phyloP scores from a whole-genome alignment of 2,888 invertebrate species.

The Zhengitettix transpicula region DNA sequence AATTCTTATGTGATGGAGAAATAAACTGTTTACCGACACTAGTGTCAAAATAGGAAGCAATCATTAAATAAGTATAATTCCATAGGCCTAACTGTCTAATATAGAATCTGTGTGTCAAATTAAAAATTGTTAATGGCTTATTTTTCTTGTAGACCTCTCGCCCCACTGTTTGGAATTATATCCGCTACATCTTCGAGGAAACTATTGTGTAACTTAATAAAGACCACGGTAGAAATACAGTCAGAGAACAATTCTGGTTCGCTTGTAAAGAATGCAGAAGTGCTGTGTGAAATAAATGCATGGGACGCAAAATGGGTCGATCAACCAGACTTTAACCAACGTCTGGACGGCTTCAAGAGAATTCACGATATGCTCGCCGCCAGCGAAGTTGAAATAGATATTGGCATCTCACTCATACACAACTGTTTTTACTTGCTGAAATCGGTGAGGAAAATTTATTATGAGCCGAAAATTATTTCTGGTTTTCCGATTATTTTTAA shows the following conservation, averaged over 20 bases:
- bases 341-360: slow-evolving; percentile 60
- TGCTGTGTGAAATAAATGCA: slow-evolving; percentile 57
- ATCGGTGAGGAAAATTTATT: slow-evolving; percentile 22
- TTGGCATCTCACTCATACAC: slow-evolving; percentile 57
- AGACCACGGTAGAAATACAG: slow-evolving; percentile 31
- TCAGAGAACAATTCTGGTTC: background rate
- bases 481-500: too few relatives aligned
- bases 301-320: slow-evolving; percentile 81
- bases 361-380: slow-evolving; percentile 35
- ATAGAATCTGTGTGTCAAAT: too few relatives aligned
- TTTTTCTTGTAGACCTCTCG: slow-evolving; percentile 25
- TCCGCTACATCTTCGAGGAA: slow-evolving; percentile 47
- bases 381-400: slow-evolving; percentile 37
- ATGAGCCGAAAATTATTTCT: too few relatives aligned
- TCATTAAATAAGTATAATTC: too few relatives aligned
- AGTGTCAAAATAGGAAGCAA: too few relatives aligned
- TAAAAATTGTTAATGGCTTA: background rate
- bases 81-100: too few relatives aligned
- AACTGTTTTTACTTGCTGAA: slow-evolving; percentile 66
- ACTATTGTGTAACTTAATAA: slow-evolving; percentile 44
- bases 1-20: too few relatives aligned
- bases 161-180: slow-evolving; percentile 55
- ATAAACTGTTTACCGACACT: too few relatives aligned
- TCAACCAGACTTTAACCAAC: slow-evolving; percentile 75
- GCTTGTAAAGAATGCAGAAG: background rate